phyloP scores from a whole-genome alignment of 1,140 invertebrate species.

The Dinothrombium tinctorium region DNA sequence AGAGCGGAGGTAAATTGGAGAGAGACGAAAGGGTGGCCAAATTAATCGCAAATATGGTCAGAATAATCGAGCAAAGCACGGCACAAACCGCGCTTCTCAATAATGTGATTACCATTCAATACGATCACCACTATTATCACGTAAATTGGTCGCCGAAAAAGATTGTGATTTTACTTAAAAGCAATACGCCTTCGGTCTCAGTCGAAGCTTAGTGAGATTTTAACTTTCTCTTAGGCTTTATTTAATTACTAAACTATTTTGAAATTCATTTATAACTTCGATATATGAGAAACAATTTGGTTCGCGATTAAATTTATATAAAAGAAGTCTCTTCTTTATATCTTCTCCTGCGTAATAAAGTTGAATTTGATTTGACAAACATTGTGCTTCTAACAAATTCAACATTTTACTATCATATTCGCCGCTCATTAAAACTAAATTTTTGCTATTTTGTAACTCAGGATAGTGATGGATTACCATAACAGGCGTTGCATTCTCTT shows the following conservation, averaged over 20 bases:
- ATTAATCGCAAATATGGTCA: too few species aligned
- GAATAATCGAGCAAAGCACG: too few species aligned
- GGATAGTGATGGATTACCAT: slow-evolving; percentile 7
- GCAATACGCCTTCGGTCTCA: too few species aligned
- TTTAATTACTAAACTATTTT: slow-evolving; percentile 9
- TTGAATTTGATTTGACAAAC: slow-evolving; percentile 14
- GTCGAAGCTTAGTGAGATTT: too few species aligned
- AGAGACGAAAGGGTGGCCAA: too few species aligned
- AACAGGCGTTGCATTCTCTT: slow-evolving; percentile 5
- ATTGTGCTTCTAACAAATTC: slow-evolving; percentile 9
- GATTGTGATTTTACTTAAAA: too few species aligned
- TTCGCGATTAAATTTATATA: slow-evolving; percentile 12
- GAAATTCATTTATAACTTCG: slow-evolving; percentile 10
- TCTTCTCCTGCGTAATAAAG: slow-evolving; percentile 12
- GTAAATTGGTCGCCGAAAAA: too few species aligned
- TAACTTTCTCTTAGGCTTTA: too few species aligned
- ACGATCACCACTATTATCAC: too few species aligned
- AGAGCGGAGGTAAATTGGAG: too few species aligned
- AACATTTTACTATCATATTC: slow-evolving; percentile 9
- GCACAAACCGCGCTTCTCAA: too few species aligned
- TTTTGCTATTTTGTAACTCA: slow-evolving; percentile 3
- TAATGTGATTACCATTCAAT: too few species aligned
- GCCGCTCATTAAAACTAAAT: slow-evolving; percentile 7
- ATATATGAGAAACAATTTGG: slow-evolving; percentile 12
- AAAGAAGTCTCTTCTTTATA: slow-evolving; percentile 2